These are phyloP conservation scores for Sternotherus odoratus DNA, from an alignment of 2,797 vertebrate genomes.

Conservation along the genomic window DNA sequence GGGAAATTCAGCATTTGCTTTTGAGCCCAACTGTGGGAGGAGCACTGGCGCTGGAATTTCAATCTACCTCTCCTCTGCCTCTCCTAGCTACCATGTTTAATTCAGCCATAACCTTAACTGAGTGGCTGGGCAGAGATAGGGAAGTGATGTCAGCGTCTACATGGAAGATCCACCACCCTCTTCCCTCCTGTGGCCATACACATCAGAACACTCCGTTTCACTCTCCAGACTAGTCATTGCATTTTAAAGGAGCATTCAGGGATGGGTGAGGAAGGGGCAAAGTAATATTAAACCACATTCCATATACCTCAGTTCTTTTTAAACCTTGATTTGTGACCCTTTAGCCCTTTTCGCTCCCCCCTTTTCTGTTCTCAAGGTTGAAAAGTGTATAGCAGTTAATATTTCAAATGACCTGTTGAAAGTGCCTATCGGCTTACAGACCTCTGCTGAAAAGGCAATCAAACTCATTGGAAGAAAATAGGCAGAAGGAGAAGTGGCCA, in stretches of 20 bases:
- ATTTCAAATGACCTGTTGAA: background rate
- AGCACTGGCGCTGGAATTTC: background rate
- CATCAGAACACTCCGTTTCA: fast-evolving
- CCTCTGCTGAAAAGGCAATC: background rate
- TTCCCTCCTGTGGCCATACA: background rate
- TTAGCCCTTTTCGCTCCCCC: background rate
- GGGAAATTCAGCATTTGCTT: background rate
- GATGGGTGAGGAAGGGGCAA: background rate
- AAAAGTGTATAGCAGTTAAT: background rate
- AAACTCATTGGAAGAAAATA: background rate
- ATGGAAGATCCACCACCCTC: background rate
- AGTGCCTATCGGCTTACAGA: background rate
- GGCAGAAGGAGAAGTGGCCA: background rate
- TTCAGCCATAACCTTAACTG: background rate
- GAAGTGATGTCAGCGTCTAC: background rate
- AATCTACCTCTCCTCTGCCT: slow-evolving; percentile 29
- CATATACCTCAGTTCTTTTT: background rate
- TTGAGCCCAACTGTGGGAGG: background rate
- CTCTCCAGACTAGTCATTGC: background rate
- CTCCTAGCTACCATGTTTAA: background rate
- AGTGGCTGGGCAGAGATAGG: background rate
- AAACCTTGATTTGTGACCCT: background rate
- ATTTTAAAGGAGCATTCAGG: background rate
- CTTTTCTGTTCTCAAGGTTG: background rate
- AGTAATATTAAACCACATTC: background rate